Conservation (phyloP, 23 tunicate genomes). For the Aplidium turbinatum region DNA sequence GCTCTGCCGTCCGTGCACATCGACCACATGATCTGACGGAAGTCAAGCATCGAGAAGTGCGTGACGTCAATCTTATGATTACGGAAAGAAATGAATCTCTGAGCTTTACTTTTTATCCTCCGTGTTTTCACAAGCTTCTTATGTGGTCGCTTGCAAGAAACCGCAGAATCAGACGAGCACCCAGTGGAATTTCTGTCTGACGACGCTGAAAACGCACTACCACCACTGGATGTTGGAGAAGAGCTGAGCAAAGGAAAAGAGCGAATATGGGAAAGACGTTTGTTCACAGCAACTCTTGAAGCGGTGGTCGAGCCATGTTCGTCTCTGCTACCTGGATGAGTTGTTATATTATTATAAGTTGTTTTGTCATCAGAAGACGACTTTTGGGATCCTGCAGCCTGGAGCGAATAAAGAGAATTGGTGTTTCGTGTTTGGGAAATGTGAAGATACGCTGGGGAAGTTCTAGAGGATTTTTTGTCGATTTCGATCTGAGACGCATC, state of each 20-base stretch:
- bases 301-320: no score
- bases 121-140: background rate
- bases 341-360: no score
- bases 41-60: conserved; percentile 53
- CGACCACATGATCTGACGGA: conserved; percentile 80
- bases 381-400: no score
- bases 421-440: no score
- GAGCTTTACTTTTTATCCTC: conserved; percentile 1
- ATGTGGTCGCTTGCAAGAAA: background rate
- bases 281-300: no score
- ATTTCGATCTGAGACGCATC: no score
- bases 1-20: conserved; percentile 43
- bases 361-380: no score
- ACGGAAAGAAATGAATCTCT: conserved; percentile 34
- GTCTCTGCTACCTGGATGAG: no score
- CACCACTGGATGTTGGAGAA: conserved; percentile 17
- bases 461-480: no score
- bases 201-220: conserved; percentile 3
- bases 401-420: no score
- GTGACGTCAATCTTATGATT: conserved; percentile 79
- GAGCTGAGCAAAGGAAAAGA: conserved; percentile 24
- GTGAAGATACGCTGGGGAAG: no score
- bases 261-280: background rate
- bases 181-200: conserved; percentile 20
- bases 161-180: conserved; percentile 44